A percentile compares a stretch with the other conserved stretches of the same genome.
Conservation (phyloP, 2,888 invertebrate genomes). For the Megaustenia siamemsis region DNA sequence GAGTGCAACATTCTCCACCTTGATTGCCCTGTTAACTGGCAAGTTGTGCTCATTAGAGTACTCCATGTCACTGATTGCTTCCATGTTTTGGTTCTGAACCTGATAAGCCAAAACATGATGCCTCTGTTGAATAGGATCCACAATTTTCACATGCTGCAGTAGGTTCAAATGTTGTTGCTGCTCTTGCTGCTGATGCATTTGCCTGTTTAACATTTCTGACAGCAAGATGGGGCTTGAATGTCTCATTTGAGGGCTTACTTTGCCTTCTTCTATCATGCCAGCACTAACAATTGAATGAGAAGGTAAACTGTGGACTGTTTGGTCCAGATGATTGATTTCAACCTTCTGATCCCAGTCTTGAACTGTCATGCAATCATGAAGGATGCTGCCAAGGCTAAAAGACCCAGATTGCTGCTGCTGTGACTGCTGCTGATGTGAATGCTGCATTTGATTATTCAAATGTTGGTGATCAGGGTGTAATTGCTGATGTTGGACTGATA, state of each 20-base stretch:
- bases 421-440: conserved; percentile 20
- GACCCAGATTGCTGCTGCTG: conserved; percentile 16
- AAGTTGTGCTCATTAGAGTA: conserved; percentile 26
- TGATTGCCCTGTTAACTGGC: conserved; percentile 41
- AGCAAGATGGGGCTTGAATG: conserved; percentile 27
- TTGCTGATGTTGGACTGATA: not conserved
- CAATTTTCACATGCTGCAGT: conserved; percentile 23
- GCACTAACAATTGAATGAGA: conserved; percentile 4
- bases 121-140: conserved; percentile 2
- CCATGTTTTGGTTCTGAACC: not conserved
- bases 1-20: conserved; percentile 36
- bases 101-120: conserved; percentile 30
- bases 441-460: conserved; percentile 29
- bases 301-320: not conserved
- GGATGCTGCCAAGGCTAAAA: conserved; percentile 47
- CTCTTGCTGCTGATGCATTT: conserved; percentile 32
- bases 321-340: conserved; percentile 21
- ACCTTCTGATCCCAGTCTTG: conserved; percentile 52
- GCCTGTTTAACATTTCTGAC: conserved; percentile 10
- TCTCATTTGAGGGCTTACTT: conserved; percentile 20
- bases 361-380: conserved; percentile 54
- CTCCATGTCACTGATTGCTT: conserved; percentile 13
- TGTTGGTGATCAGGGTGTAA: conserved; percentile 30
- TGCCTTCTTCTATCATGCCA: not conserved
- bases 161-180: conserved; percentile 27